Evolutionary conservation across 2,797 vertebrate species (phyloP).

Genomic region (Centroberyx gerrardi): DNA sequence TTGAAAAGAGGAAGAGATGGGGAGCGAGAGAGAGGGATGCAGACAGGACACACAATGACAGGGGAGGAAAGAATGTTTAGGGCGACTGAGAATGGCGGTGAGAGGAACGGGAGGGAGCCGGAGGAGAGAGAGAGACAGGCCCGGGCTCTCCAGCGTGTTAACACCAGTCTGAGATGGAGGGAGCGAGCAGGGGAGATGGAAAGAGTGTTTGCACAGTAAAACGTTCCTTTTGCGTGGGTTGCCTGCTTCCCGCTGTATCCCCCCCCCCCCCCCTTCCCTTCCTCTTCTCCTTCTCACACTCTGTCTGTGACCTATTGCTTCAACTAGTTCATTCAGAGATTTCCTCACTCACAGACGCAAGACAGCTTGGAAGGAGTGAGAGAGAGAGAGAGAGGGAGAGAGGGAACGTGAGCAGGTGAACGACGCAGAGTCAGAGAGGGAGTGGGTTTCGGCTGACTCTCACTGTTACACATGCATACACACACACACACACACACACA

Average conservation of each 20-base stretch:
- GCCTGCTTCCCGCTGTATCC: conserved; percentile 66
- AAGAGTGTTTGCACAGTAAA: conserved; percentile 87
- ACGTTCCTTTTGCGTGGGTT: conserved; percentile 84
- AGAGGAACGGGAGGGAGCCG: conserved; percentile 67
- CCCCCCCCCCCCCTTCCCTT: conserved; percentile 28
- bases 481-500: conserved; percentile 11
- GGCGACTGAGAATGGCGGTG: conserved; percentile 80
- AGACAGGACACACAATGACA: conserved; percentile 87
- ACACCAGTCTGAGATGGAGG: conserved; percentile 85
- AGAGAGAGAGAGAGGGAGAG: conserved; percentile 31
- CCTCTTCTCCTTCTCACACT: conserved; percentile 69
- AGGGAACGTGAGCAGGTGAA: conserved; percentile 70
- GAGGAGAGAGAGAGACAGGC: conserved; percentile 63
- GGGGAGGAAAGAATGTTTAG: conserved; percentile 89
- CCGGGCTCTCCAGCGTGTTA: conserved; percentile 77
- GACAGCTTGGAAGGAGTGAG: conserved; percentile 59
- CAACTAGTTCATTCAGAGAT: conserved; percentile 80
- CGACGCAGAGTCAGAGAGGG: conserved; percentile 42
- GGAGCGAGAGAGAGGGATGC: conserved; percentile 70
- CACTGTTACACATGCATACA: conserved; percentile 23
- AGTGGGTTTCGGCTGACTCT: conserved; percentile 48
- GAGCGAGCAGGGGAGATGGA: conserved; percentile 80
- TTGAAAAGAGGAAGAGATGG: conserved; percentile 63
- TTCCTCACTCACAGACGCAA: conserved; percentile 74
- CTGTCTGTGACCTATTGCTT: conserved; percentile 82